phyloP scores from a whole-genome alignment of 2,888 invertebrate genomes.

The Homarus gammarus region DNA sequence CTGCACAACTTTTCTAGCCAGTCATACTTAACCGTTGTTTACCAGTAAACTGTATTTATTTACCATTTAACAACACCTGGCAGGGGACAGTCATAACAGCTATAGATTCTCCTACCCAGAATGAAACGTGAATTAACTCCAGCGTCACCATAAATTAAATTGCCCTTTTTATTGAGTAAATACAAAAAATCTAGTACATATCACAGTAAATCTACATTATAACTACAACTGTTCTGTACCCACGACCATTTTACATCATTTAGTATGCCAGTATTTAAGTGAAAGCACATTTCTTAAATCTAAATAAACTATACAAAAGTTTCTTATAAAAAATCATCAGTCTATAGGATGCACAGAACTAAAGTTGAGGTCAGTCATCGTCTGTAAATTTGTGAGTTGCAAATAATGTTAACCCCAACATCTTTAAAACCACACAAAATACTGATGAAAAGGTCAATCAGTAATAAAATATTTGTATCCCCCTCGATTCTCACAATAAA shows the following conservation, averaged over 20 bases:
- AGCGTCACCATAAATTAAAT: not conserved
- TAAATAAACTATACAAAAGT: constrained; percentile 9
- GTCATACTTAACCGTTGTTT: not conserved
- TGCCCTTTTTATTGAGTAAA: constrained; percentile 11
- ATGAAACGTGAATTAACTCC: not conserved
- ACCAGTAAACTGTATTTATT: not conserved
- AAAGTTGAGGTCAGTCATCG: not conserved
- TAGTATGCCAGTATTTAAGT: not conserved
- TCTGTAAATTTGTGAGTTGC: not conserved
- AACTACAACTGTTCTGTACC: constrained; percentile 26
- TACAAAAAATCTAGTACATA: constrained; percentile 35
- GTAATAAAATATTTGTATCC: not conserved
- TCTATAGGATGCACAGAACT: not conserved
- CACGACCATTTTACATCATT: constrained; percentile 2
- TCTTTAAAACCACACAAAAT: not conserved
- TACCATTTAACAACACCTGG: not conserved
- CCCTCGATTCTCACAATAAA: not conserved
- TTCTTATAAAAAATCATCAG: not conserved
- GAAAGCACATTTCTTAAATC: not conserved
- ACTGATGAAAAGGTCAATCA: not conserved
- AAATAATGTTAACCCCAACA: not conserved
- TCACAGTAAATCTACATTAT: constrained; percentile 48
- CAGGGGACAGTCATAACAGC: not conserved
- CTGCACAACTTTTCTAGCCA: not conserved
- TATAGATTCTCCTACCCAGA: not conserved